Evolutionary conservation across 1,140 invertebrate species (phyloP).

Genomic region (Cotesia typhae): DNA sequence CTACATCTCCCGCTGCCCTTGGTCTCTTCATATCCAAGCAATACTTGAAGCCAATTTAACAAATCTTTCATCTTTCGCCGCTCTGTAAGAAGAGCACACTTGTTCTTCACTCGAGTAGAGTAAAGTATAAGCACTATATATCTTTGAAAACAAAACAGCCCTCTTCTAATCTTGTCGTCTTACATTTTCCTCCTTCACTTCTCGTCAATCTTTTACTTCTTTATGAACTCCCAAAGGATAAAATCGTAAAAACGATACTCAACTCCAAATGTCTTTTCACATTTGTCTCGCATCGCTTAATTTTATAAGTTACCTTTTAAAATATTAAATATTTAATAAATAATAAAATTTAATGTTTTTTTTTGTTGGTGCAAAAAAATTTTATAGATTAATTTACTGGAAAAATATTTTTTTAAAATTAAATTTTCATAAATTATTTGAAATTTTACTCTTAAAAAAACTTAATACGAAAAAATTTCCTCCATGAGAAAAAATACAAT

Average conservation of each 20-base stretch:
- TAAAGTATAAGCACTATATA: constrained; percentile 14
- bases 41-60: constrained; percentile 44
- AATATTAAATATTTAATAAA: too few species aligned
- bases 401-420: too few species aligned
- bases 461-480: too few species aligned
- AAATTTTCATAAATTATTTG: too few species aligned
- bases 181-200: constrained; percentile 4
- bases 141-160: constrained; percentile 26
- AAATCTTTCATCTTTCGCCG: constrained; percentile 56
- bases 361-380: too few species aligned
- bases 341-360: too few species aligned
- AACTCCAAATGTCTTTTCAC: neutral
- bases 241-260: constrained; percentile 32
- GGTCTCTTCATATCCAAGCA: constrained; percentile 34
- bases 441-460: too few species aligned
- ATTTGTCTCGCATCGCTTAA: neutral
- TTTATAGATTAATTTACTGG: too few species aligned
- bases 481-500: too few species aligned
- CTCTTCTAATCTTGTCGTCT: neutral
- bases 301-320: neutral
- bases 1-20: constrained; percentile 37
- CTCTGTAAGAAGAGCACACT: neutral
- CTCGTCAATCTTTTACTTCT: neutral
- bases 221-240: constrained; percentile 31
- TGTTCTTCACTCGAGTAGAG: neutral